Conservation (phyloP, 2,888 invertebrate species). For the Drosophila anomalata region DNA sequence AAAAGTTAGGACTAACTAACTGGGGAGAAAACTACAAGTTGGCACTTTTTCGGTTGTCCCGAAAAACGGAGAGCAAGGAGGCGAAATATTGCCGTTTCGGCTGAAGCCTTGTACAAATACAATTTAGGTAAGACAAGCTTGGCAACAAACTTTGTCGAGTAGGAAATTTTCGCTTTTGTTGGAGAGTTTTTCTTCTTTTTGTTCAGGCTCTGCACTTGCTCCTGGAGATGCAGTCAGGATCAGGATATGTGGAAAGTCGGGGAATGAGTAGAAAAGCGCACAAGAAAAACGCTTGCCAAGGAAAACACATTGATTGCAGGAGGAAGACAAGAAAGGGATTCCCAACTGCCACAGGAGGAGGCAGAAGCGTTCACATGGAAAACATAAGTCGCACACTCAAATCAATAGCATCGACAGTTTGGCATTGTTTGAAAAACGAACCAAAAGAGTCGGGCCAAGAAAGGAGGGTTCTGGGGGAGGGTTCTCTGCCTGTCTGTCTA, state of each 20-base stretch:
- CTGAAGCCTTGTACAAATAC: slow-evolving; percentile 53
- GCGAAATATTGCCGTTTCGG: slow-evolving; percentile 8
- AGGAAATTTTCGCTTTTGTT: slow-evolving; percentile 52
- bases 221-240: slow-evolving; percentile 25
- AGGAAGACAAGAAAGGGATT: slow-evolving; percentile 21
- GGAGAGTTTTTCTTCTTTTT: slow-evolving; percentile 4
- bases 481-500: not conserved
- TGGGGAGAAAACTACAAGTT: slow-evolving; percentile 24
- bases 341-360: slow-evolving; percentile 6
- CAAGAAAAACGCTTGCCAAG: slow-evolving; percentile 42
- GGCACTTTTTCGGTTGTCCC: slow-evolving; percentile 24
- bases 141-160: slow-evolving; percentile 66
- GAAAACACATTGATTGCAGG: slow-evolving; percentile 67
- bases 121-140: slow-evolving; percentile 71
- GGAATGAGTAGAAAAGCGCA: slow-evolving; percentile 11
- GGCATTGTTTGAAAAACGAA: slow-evolving; percentile 52
- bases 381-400: slow-evolving; percentile 77
- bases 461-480: slow-evolving; percentile 26
- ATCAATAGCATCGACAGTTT: slow-evolving; percentile 73
- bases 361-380: slow-evolving; percentile 71
- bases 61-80: slow-evolving; percentile 1
- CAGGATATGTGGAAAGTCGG: not conserved
- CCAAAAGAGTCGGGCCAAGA: slow-evolving; percentile 39
- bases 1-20: slow-evolving; percentile 21
- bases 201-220: slow-evolving; percentile 31